Percentiles rank a stretch among this genome's conserved stretches.
phyloP scores from a whole-genome alignment of 2,113 vertebrate genomes.

The Ptilorrhoa leucosticta region DNA sequence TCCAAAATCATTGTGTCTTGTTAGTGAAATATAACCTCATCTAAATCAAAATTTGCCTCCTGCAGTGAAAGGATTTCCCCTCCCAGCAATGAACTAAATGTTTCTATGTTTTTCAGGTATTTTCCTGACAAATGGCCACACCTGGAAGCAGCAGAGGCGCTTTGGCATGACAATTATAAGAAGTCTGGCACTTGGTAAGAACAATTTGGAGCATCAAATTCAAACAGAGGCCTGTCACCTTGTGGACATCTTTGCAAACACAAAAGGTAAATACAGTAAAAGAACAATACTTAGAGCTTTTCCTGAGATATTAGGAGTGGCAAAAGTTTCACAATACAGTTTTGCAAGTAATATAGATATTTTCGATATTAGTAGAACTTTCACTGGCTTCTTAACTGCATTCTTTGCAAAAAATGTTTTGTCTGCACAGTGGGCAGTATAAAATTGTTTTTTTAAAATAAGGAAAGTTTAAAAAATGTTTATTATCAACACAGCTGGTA shows the following conservation, averaged over 20 bases:
- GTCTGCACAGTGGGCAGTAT: neutral
- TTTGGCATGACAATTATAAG: constrained; percentile 54
- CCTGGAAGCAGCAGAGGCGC: constrained; percentile 64
- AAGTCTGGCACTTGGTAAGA: constrained; percentile 44
- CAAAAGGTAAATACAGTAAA: constrained; percentile 43
- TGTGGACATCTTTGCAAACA: constrained; percentile 26
- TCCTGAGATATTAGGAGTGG: neutral
- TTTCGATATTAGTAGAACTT: neutral
- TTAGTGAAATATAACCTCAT: neutral
- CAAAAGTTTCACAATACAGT: neutral
- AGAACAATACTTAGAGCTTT: neutral
- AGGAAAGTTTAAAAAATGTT: neutral
- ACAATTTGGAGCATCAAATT: constrained; percentile 46
- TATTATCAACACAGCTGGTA: constrained; percentile 15
- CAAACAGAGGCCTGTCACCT: constrained; percentile 51
- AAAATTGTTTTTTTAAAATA: neutral
- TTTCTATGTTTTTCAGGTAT: constrained; percentile 39
- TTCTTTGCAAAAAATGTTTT: constrained; percentile 34
- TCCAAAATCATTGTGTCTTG: neutral
- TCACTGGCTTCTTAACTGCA: neutral
- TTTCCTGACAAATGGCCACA: constrained; percentile 65
- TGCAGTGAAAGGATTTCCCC: neutral
- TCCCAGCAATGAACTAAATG: neutral
- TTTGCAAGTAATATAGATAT: neutral
- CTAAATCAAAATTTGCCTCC: neutral